Conservation (phyloP, 2,888 invertebrate genomes). For the Orthosia incerta region DNA sequence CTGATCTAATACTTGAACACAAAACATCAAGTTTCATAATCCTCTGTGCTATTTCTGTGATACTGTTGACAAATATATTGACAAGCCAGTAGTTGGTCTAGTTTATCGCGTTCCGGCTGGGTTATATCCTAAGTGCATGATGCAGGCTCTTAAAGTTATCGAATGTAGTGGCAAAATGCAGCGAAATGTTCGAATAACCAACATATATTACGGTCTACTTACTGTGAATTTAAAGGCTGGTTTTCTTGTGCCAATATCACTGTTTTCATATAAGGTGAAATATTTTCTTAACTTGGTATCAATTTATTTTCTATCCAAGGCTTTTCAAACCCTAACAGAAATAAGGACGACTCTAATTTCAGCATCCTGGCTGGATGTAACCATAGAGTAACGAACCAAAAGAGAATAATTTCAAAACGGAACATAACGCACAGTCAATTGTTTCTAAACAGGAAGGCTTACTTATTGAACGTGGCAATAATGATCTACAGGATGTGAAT, state of each 20-base stretch:
- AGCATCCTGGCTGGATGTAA: not conserved
- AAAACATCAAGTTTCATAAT: slow-evolving; percentile 59
- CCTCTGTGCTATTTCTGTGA: slow-evolving; percentile 58
- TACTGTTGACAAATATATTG: slow-evolving; percentile 61
- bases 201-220: slow-evolving; percentile 18
- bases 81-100: slow-evolving; percentile 36
- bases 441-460: slow-evolving; percentile 72
- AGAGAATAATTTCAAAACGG: slow-evolving; percentile 7
- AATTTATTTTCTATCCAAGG: not conserved
- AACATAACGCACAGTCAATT: slow-evolving; percentile 59
- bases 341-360: too few relatives aligned
- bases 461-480: slow-evolving; percentile 63
- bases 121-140: slow-evolving; percentile 57
- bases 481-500: slow-evolving; percentile 64
- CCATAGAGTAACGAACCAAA: slow-evolving; percentile 6
- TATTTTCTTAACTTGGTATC: not conserved
- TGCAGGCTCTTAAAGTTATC: slow-evolving; percentile 49
- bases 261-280: not conserved
- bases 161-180: slow-evolving; percentile 31
- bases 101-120: slow-evolving; percentile 38
- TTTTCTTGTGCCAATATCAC: not conserved
- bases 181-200: slow-evolving; percentile 14
- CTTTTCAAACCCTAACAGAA: not conserved
- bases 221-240: slow-evolving; percentile 16
- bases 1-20: slow-evolving; percentile 54